Evolutionary conservation across 2,797 vertebrate genomes (phyloP).

Genomic region (Sebastes itinus): DNA sequence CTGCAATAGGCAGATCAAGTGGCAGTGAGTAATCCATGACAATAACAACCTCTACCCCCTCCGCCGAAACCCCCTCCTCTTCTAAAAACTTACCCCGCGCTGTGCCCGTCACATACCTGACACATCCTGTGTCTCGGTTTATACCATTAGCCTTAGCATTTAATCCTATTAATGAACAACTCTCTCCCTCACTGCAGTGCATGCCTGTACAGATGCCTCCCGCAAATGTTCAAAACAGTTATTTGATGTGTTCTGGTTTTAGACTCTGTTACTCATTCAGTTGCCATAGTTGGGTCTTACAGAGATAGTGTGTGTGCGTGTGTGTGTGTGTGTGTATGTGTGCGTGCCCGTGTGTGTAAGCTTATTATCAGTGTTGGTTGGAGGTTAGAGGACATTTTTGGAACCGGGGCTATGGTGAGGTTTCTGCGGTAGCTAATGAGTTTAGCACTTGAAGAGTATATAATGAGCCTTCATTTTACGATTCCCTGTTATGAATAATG

Average conservation of each 20-base stretch:
- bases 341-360: slow-evolving; percentile 51
- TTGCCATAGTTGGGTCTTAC: slow-evolving; percentile 48
- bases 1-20: slow-evolving; percentile 80
- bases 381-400: slow-evolving; percentile 75
- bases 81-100: slow-evolving; percentile 65
- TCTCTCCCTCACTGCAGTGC: slow-evolving; percentile 51
- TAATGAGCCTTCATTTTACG: slow-evolving; percentile 79
- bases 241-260: slow-evolving; percentile 76
- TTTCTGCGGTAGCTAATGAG: slow-evolving; percentile 74
- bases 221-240: slow-evolving; percentile 65
- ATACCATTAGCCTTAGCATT: slow-evolving; percentile 76
- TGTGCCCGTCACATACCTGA: slow-evolving; percentile 77
- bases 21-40: slow-evolving; percentile 82
- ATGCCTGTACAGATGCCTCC: slow-evolving; percentile 52
- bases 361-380: slow-evolving; percentile 69
- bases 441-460: slow-evolving; percentile 76
- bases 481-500: slow-evolving; percentile 78
- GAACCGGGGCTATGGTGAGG: slow-evolving; percentile 55
- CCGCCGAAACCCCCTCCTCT: slow-evolving; percentile 42
- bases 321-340: neutral
- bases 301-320: slow-evolving; percentile 23
- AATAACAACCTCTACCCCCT: slow-evolving; percentile 72
- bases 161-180: slow-evolving; percentile 82
- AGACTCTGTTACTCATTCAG: slow-evolving; percentile 68
- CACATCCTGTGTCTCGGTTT: slow-evolving; percentile 75